These are phyloP conservation scores for Pseudolycoriella hygida DNA, from an alignment of 2,888 invertebrate genomes.

Conservation along the genomic window DNA sequence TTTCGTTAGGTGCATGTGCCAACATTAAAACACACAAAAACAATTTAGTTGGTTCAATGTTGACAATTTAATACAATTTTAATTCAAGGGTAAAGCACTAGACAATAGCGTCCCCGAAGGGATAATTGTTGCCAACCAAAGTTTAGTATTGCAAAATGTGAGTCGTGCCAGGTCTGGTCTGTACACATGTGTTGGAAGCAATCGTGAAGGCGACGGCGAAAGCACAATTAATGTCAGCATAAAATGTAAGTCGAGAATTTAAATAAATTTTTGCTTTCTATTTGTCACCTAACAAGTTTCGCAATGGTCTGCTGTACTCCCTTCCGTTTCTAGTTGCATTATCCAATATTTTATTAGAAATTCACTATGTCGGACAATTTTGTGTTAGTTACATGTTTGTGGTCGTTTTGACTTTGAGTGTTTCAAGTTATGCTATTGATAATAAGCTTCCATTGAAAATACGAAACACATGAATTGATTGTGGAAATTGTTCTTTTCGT, in stretches of 20 bases:
- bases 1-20: background rate
- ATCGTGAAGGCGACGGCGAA: constrained; percentile 73
- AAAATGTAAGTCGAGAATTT: background rate
- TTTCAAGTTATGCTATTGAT: too few species aligned
- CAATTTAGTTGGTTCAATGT: constrained; percentile 1
- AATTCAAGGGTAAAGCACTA: constrained; percentile 23
- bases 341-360: too few species aligned
- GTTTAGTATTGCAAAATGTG: constrained; percentile 73
- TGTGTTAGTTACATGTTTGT: too few species aligned
- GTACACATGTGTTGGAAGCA: constrained; percentile 76
- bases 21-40: constrained; percentile 1
- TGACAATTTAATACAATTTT: constrained; percentile 7
- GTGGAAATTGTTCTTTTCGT: too few species aligned
- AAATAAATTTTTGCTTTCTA: too few species aligned
- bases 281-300: too few species aligned
- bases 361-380: too few species aligned
- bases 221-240: constrained; percentile 28
- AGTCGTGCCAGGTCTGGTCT: constrained; percentile 57
- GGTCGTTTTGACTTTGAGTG: too few species aligned
- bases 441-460: too few species aligned
- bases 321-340: too few species aligned
- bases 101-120: constrained; percentile 64
- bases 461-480: too few species aligned
- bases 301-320: too few species aligned
- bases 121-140: constrained; percentile 75